These are phyloP conservation scores for Falco novaeseelandiae DNA, from an alignment of 2,797 vertebrate genomes.

Conservation along the genomic window DNA sequence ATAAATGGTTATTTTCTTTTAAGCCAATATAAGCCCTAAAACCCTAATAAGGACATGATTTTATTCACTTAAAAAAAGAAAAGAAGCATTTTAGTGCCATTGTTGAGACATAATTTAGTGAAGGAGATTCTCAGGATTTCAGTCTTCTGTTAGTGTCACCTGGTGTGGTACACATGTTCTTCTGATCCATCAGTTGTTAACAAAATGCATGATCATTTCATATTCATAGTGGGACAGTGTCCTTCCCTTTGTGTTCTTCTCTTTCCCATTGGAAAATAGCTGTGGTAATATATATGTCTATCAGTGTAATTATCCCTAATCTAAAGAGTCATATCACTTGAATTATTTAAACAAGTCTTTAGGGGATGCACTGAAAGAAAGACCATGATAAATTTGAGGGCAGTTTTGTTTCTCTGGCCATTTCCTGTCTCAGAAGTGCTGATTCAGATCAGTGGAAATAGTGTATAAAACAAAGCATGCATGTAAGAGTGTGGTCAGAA, in stretches of 20 bases:
- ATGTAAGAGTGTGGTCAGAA: neutral
- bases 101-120: neutral
- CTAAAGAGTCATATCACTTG: neutral
- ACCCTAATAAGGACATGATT: neutral
- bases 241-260: neutral
- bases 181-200: neutral
- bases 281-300: neutral
- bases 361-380: neutral
- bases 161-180: accelerated
- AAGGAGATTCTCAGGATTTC: neutral
- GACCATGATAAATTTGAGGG: neutral
- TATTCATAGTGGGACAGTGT: neutral
- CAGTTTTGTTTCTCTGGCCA: neutral
- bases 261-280: neutral
- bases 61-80: neutral
- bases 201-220: neutral
- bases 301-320: neutral
- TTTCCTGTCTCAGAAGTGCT: neutral
- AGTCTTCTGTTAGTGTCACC: neutral
- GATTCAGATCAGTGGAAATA: neutral
- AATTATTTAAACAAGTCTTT: neutral
- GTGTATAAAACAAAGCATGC: neutral
- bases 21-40: neutral
- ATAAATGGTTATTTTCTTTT: neutral
- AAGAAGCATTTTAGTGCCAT: neutral